Evolutionary conservation across 2,888 invertebrate species (phyloP), one percentile per base, ranked within the genome.

Genomic region (Sisyra terminalis): DNA sequence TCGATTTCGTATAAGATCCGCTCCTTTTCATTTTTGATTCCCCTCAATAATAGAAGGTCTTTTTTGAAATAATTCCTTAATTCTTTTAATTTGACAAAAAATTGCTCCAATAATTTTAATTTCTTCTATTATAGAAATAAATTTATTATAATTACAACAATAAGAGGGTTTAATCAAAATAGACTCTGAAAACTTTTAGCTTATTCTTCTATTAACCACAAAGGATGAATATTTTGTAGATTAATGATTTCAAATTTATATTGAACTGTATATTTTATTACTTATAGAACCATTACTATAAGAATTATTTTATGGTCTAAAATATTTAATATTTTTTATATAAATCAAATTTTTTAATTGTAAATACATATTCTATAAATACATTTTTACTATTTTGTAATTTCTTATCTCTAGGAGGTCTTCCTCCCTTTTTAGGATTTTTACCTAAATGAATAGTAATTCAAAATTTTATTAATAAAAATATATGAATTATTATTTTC

Each of bases 1-100:
- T n/a, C n/a, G n/a, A n/a, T n/a, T n/a, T n/a, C n/a, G n/a, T n/a
- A 66, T 67, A 64, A 72, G 73, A 49, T 62, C 69, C 0, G 59
- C 66, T 5, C 73, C 73, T 0, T 71, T 75, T 41, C 71, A 73
- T 63, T 75, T 54, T 64, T 70, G 51, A 69, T n/a, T n/a, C n/a
- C n/a, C n/a, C n/a, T n/a, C n/a, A n/a, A n/a, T n/a, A n/a, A n/a
- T n/a, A n/a, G n/a, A 70, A 63, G 71, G 70, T 2, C 50, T 73
- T 63, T 60, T 57, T 18, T 75, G 73, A 71, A 56, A 64, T 48
- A 73, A 70, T 59, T 56, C 60, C 46, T 57, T 72, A 53, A 60
- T 73, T 53, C 56, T 73, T 63, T 61, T 72, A 61, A 70, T 70
- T 0, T 73, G 72, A 65, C 75, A 75, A 73, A 75, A 75, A 71